Base-by-base conservation (phyloP, 2,888 invertebrate species). In the Drosophila hamatofila region DNA sequence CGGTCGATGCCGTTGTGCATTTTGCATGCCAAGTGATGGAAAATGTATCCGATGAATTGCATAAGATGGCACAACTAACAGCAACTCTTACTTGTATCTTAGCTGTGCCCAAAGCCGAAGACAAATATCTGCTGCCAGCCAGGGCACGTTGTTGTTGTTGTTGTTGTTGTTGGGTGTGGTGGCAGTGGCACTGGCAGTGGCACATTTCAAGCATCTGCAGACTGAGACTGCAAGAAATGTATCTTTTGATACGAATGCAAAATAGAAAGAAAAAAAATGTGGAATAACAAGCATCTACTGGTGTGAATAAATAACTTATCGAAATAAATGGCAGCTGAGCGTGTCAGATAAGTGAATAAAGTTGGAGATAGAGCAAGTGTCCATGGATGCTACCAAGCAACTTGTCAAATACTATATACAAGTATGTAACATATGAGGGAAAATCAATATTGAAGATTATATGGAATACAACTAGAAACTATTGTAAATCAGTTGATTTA, bases 1-100 rank as follows among this genome's bases (percentile, higher is more conserved):
- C 30, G 30, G 55, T 55, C 27, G 70, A 57, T 27, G 27, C 14
- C 55, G 55, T 21, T 78, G 57, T 58, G 83, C 73, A 77, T 83
- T 83, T 83, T 86, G 88, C 84, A 84, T 87, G 82, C 81, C 84
- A 81, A 85, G 79, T 81, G 73, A 37, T 59, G 68, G 74, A 70
- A 67, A 77, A 46, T 69, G 72, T 72, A 88, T 80, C 69, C 72
- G 60, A 70, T 67, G 84, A 75, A 80, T 83, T 83, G 83, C 83
- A 83, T 83, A 87, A 89, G 81, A 75, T 63, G 65, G 64, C 61
- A 64, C 49, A 68, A 46, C 46, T 23, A 55, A 39, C 42, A 54
- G n/a, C 56, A 56, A 55, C 58, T 37, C 27, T 42, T 44, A 30
- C 48, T 49, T 58, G 42, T 66, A 60, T 51, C 60, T 65, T 52